phyloP scores from a whole-genome alignment of 2,888 invertebrate species.

The Eupithecia subumbrata region DNA sequence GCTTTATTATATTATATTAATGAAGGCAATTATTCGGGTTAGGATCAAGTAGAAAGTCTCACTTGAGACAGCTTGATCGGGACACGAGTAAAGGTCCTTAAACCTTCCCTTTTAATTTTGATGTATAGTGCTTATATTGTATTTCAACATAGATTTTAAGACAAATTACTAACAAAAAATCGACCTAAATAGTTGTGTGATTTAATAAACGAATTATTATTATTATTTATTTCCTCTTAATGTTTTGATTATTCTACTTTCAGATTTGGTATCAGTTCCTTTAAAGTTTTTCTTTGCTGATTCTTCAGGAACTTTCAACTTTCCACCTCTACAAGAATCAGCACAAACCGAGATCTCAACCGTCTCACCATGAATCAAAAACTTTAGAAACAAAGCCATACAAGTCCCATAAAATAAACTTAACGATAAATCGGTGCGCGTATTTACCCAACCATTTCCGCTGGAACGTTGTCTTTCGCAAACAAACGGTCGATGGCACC shows the following conservation, averaged over 20 bases:
- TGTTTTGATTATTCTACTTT: not conserved
- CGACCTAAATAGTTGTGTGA: no score
- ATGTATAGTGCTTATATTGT: no score
- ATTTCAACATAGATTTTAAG: no score
- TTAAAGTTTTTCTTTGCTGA: not conserved
- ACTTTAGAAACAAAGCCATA: constrained; percentile 13
- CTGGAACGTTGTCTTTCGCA: not conserved
- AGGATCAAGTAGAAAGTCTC: no score
- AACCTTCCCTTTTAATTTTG: no score
- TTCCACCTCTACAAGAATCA: not conserved
- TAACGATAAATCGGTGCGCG: constrained; percentile 19
- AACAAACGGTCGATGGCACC: constrained; percentile 9
- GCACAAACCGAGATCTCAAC: not conserved
- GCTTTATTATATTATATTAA: no score
- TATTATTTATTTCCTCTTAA: not conserved
- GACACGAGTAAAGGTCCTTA: no score
- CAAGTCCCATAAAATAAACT: constrained; percentile 13
- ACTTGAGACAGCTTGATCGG: no score
- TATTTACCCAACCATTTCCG: constrained; percentile 27
- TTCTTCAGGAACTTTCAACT: not conserved
- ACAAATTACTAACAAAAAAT: no score
- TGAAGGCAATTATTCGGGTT: no score
- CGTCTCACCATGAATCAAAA: constrained; percentile 9
- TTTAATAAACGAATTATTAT: no score
- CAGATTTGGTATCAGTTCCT: not conserved